Base-by-base conservation (phyloP, 2,888 invertebrate genomes). In the Protophormia terraenovae region DNA sequence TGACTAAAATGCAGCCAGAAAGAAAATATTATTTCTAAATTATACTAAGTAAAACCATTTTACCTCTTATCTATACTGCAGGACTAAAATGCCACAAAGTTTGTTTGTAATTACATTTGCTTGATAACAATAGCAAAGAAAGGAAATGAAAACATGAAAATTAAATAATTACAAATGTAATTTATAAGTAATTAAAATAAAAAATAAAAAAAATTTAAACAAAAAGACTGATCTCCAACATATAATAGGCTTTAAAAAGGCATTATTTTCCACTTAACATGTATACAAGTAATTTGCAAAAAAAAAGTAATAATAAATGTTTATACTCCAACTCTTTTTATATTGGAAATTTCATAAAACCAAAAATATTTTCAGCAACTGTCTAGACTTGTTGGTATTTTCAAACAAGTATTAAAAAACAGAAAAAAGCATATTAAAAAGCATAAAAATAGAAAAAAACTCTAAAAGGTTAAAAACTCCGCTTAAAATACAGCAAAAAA, bases 341-440 rank as follows among this genome's bases (percentile, higher is more conserved):
- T 41, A 29, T 35, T 35, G 32, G 14, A 38, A 24, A 50, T 38
- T 47, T 58, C 4, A 60, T 32, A 16, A 72, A 72, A 76, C 58
- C 72, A 76, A 62, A 69, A 84, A 76, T 66, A 71, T 81, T 81
- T 76, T 62, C 47, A 81, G 10, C 64, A 78, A 81, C 81, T 81
- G 84, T 85, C 84, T 85, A 85, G 84, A 85, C 84, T 69, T 69
- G 77, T 62, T 85, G 81, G 84, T 73, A 85, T 85, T 85, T n/a
- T 69, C 64, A 81, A 62, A 64, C 38, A 71, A 80, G 50, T 71
- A 72, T 24, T 41, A 38, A 66, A 79, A 69, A 78, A 60, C 38
- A 67, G 10, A 29, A 35, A 47, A 71, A 12, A 19, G 4, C 4
- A 29, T n/a, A n/a, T n/a, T n/a, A n/a, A n/a, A n/a, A n/a, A n/a